Percentiles rank a stretch among this genome's conserved stretches.
phyloP scores from a whole-genome alignment of 2,888 invertebrate species.

The Drosophila niveifrons region DNA sequence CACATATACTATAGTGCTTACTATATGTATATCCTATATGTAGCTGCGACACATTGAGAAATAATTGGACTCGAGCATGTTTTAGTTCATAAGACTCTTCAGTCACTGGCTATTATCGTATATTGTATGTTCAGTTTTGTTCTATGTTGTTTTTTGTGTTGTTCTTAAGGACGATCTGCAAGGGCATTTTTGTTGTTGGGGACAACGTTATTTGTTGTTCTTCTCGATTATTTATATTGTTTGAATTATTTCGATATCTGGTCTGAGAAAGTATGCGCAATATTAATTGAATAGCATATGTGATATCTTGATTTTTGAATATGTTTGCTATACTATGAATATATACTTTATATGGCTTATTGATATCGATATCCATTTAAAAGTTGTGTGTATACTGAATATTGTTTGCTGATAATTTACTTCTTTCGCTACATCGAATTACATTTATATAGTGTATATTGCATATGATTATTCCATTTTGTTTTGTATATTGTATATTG shows the following conservation, averaged over 20 bases:
- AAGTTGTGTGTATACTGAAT: constrained; percentile 7
- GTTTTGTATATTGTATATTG: constrained; percentile 4
- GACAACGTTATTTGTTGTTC: background rate
- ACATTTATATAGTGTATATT: constrained; percentile 7
- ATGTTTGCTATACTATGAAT: background rate
- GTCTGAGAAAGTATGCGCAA: background rate
- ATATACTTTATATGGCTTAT: constrained; percentile 2
- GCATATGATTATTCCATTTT: background rate
- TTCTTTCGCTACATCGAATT: background rate
- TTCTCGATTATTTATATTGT: background rate
- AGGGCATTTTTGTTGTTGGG: constrained; percentile 10
- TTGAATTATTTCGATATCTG: background rate
- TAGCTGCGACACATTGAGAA: no score
- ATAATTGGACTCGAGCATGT: background rate
- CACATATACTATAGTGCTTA: no score
- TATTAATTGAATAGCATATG: background rate
- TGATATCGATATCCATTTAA: constrained; percentile 1
- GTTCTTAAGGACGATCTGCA: constrained; percentile 15
- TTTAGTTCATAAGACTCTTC: constrained; percentile 4
- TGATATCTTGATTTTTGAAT: background rate
- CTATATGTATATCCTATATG: background rate
- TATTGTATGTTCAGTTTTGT: background rate
- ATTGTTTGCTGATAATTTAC: background rate
- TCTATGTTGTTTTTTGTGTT: background rate
- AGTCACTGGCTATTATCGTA: constrained; percentile 3